Base-by-base conservation (phyloP, 2,888 invertebrate genomes). In the Spodoptera exigua region DNA sequence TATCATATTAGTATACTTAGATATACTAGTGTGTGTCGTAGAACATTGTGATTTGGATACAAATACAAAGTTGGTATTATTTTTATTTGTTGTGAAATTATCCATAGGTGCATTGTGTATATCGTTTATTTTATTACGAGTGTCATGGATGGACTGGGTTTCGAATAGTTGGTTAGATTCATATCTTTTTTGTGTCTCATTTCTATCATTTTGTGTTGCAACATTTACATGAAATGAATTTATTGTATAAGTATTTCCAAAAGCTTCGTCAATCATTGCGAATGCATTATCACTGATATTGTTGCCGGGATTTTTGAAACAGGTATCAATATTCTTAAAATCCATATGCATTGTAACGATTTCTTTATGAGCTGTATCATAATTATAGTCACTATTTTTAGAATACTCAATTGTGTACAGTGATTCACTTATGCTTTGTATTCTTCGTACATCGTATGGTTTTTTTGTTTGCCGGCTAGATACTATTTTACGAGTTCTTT, bases 361-460 rank as follows among this genome's bases (percentile, higher is more conserved):
- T 14, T 36, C 5, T 5, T 14, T 58, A 13, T 21, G 7, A 17
- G 10, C 21, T 7, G 0, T 16, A 3, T 13, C 39, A 47, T 5
- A 9, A 48, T 51, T 46, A 27, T 35, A 64, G 47, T 67, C 52
- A 39, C 53, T 62, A 46, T 58, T 70, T 57, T 65, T 60, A 12
- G 76, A 61, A 46, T 77, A 83, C 44, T 87, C 81, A 40, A 88
- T 86, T 7, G 72, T 79, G 62, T 79, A 81, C 2, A 79, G 77
- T 34, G 78, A 74, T 45, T 81, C 65, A 56, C 71, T 34, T 18
- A 47, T 49, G 3, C 43, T 56, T 62, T 76, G 66, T 58, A 27
- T 70, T 32, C 47, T 34, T 46, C 3, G 34, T 32, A 43, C 32
- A 36, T 57, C 46, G 43, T 48, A 57, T 0, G 12, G n/a, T n/a